phyloP scores from a whole-genome alignment of 2,888 invertebrate genomes.

The Maniola hyperantus region DNA sequence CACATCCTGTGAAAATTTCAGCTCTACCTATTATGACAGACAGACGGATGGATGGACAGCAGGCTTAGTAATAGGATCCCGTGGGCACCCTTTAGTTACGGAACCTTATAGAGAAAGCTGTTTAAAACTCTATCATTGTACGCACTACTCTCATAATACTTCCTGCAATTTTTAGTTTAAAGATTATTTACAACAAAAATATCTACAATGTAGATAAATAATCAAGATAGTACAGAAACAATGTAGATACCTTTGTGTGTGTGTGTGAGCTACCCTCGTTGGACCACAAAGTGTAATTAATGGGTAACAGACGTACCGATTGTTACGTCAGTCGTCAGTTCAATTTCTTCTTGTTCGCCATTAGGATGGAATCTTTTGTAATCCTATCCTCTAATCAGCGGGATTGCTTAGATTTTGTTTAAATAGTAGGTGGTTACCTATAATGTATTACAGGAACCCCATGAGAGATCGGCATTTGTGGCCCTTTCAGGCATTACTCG shows the following conservation, averaged over 20 bases:
- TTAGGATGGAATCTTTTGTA: conserved; percentile 8
- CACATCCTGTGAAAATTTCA: no score
- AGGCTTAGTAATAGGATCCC: no score
- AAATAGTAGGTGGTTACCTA: not conserved
- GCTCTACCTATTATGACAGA: no score
- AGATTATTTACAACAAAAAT: no score
- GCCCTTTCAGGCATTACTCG: no score
- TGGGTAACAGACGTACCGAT: conserved; percentile 2
- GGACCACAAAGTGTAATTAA: not conserved
- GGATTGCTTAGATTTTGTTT: not conserved
- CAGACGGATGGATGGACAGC: no score
- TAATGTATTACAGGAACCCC: not conserved
- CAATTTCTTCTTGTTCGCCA: not conserved
- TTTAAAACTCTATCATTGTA: no score
- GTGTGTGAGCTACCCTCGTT: not conserved
- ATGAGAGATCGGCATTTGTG: not conserved
- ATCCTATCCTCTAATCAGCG: not conserved
- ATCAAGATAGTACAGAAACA: not conserved
- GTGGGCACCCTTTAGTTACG: no score
- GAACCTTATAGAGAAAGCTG: no score
- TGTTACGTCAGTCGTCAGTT: not conserved
- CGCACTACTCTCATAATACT: no score
- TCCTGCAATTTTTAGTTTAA: no score
- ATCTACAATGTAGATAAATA: no score
- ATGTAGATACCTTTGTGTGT: not conserved